Conservation (phyloP, 1,140 invertebrate genomes). For the Babylonia areolata region DNA sequence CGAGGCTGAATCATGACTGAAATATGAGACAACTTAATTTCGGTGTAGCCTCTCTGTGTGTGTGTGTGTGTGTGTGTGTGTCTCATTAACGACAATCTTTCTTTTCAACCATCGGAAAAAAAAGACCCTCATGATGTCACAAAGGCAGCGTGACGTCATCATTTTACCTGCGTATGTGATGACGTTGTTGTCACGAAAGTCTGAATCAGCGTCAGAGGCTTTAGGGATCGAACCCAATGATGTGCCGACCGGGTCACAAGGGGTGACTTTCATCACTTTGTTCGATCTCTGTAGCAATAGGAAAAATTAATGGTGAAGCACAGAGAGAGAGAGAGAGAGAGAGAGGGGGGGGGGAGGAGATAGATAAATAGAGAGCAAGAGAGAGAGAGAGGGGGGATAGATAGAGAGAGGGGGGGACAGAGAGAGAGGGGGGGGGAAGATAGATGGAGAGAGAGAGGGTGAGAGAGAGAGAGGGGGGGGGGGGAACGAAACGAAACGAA, state of each 20-base stretch:
- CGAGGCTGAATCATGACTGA: no score
- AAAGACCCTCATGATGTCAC: no score
- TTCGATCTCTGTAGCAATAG: not conserved
- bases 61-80: no score
- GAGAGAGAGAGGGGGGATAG: not conserved
- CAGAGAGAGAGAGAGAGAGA: conserved; percentile 10
- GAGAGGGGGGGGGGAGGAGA: not conserved
- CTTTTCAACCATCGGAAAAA: no score
- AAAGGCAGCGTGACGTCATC: no score
- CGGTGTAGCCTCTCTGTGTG: no score
- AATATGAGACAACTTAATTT: no score
- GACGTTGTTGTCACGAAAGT: conserved; percentile 24
- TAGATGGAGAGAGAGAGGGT: not conserved
- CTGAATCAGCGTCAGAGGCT: not conserved
- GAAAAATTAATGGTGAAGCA: no score
- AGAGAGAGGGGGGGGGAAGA: conserved; percentile 3
- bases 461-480: conserved; percentile 5
- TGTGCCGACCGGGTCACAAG: not conserved
- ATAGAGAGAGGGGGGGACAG: not conserved
- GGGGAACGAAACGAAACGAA: no score
- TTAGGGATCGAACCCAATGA: not conserved
- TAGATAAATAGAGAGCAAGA: not conserved
- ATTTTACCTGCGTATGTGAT: not conserved
- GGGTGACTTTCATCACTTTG: not conserved
- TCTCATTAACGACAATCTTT: no score